Percentiles rank a stretch among this genome's conserved stretches.
Evolutionary conservation across 1,140 invertebrate genomes (phyloP).

Genomic region (Ceratina australensis): DNA sequence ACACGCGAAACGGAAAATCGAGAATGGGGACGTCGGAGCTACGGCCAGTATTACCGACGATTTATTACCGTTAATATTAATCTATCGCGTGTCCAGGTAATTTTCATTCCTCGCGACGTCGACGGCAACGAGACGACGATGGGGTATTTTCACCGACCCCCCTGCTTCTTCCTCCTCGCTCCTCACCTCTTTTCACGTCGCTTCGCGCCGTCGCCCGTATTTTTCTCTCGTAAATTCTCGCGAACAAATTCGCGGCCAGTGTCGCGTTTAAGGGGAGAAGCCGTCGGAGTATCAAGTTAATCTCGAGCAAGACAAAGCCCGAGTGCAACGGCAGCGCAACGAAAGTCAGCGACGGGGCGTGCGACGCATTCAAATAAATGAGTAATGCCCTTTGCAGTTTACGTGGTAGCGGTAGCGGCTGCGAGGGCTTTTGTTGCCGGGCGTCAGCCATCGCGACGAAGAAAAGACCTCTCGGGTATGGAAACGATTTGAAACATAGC

Average conservation of each 20-base stretch:
- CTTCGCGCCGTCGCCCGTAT: not conserved
- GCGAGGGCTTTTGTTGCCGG: constrained; percentile 6
- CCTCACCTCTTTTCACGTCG: not conserved
- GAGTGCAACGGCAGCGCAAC: not conserved
- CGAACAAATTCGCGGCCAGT: constrained; percentile 24
- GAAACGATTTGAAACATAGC: constrained; percentile 9
- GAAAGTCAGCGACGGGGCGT: constrained; percentile 10
- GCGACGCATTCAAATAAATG: constrained; percentile 39
- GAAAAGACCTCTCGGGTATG: not conserved
- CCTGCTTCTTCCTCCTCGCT: too few species aligned
- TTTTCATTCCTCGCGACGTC: not conserved
- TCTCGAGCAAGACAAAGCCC: constrained; percentile 21
- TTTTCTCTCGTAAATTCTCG: constrained; percentile 14
- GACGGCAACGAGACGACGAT: not conserved
- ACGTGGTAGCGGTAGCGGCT: not conserved
- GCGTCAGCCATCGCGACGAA: not conserved
- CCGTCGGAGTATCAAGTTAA: constrained; percentile 30
- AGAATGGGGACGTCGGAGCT: not conserved
- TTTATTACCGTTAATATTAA: too few species aligned
- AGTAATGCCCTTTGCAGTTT: constrained; percentile 33
- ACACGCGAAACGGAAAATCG: too few species aligned
- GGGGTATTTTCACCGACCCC: not conserved
- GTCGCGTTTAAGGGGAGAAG: constrained; percentile 19
- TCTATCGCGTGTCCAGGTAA: too few species aligned
- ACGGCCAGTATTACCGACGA: too few species aligned